Base-by-base conservation (phyloP, 2,888 invertebrate species). In the Unio delphinus region DNA sequence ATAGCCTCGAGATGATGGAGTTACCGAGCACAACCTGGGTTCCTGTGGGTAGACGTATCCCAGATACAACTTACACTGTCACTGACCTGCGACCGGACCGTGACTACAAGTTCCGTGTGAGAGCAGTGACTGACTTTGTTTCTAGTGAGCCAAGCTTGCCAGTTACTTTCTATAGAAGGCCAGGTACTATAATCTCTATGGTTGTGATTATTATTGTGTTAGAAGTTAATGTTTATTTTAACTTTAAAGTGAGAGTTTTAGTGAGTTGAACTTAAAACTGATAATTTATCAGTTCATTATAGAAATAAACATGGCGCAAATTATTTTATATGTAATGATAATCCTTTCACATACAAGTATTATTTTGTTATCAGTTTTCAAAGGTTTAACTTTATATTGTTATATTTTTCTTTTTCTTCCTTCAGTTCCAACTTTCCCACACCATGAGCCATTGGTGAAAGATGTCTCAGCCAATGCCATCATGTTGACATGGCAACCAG, bases 401-500 rank as follows among this genome's bases (percentile, higher is more conserved):
- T 61, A 34, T 20, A 20, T 20, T 59, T 55, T 58, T 69, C 7
- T 55, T 54, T 56, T 45, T 34, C 62, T 23, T 55, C 64, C 75
- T 74, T 18, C 79, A 86, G 86, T 76, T 15, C 83, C 83, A 55
- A 63, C 69, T 20, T 77, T 83, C 66, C 80, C 84, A 23, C 68
- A 70, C 18, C 96, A 97, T 89, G 93, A 94, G 75, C 99, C 99
- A 17, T 95, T 96, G 85, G 96, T 99, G 86, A 95, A 95, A 26
- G 94, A 96, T 72, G 96, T 98, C 94, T 94, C 95, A 17, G 97
- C 98, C 87, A 93, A 96, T n/a, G 94, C 94, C 73, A 93, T 97
- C 73, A 96, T 96, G 0, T 91, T 99, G n/a, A 95, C 96, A 0
- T 99, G 99, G 99, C 95, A 94, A 82, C 97, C 98, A 0, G 96